Conservation (phyloP, 2,797 vertebrate genomes). For the Acipenser transmontanus region DNA sequence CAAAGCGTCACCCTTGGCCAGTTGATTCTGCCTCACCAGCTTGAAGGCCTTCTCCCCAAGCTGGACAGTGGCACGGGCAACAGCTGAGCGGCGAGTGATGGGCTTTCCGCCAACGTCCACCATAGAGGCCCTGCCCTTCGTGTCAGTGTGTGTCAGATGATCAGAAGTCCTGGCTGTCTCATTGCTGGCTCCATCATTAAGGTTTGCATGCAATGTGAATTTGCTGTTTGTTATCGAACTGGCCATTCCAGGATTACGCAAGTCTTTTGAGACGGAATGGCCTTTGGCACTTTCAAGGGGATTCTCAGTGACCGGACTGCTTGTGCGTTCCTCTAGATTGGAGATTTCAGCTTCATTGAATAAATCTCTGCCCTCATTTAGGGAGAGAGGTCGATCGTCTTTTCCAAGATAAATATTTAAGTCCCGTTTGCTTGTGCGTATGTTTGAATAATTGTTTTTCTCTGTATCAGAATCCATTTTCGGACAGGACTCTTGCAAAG, state of each 20-base stretch:
- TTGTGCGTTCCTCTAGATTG: too few species aligned
- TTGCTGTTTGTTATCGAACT: too few species aligned
- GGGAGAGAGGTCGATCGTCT: neutral
- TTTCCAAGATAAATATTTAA: constrained; percentile 24
- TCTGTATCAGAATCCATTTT: too few species aligned
- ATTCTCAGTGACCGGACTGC: too few species aligned
- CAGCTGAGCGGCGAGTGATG: constrained; percentile 62
- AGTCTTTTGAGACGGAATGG: too few species aligned
- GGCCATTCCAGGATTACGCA: too few species aligned
- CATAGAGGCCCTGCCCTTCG: constrained; percentile 75
- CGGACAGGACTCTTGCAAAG: constrained; percentile 1
- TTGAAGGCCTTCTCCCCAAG: constrained; percentile 71
- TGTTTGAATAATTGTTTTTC: constrained; percentile 13
- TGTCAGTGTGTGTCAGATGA: constrained; percentile 73
- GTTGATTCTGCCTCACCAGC: constrained; percentile 71
- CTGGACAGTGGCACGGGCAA: constrained; percentile 65
- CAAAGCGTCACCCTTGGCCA: constrained; percentile 85
- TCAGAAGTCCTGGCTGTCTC: constrained; percentile 3
- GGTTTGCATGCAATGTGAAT: too few species aligned
- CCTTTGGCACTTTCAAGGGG: too few species aligned
- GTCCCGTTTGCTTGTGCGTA: constrained; percentile 24
- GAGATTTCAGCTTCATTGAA: too few species aligned
- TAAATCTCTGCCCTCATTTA: neutral
- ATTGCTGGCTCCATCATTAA: too few species aligned
- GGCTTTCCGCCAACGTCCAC: constrained; percentile 78